phyloP scores from a whole-genome alignment of 2,888 invertebrate genomes.

The Eupithecia exiguata region DNA sequence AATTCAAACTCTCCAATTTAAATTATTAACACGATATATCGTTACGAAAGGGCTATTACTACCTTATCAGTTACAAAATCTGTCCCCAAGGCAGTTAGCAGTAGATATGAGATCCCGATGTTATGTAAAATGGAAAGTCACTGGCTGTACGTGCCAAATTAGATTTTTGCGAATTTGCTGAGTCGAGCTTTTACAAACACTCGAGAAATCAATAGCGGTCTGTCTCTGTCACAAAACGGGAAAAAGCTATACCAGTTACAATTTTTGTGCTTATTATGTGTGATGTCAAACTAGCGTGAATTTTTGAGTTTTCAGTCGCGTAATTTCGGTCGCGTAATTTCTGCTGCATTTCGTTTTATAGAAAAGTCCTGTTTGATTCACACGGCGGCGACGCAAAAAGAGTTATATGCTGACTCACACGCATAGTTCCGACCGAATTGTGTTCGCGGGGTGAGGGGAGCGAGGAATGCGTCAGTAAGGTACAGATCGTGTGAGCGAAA shows the following conservation, averaged over 20 bases:
- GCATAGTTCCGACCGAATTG: too few species aligned
- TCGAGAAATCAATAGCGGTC: slow-evolving; percentile 3
- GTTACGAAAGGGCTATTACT: slow-evolving; percentile 26
- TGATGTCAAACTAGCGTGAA: too few species aligned
- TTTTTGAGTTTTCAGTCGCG: too few species aligned
- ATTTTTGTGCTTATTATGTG: background rate
- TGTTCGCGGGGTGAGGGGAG: too few species aligned
- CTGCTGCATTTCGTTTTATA: too few species aligned
- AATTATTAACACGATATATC: slow-evolving; percentile 26
- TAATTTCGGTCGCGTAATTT: too few species aligned
- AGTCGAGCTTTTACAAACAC: slow-evolving; percentile 10
- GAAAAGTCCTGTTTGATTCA: too few species aligned
- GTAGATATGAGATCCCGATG: slow-evolving; percentile 38
- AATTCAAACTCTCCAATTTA: slow-evolving; percentile 17
- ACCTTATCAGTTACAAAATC: slow-evolving; percentile 27
- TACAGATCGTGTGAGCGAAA: too few species aligned
- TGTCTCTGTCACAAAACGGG: background rate
- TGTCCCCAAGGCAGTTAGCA: slow-evolving; percentile 35
- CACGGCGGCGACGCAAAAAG: too few species aligned
- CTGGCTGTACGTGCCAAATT: slow-evolving; percentile 34
- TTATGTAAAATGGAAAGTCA: slow-evolving; percentile 38
- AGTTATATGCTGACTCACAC: too few species aligned
- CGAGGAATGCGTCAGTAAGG: too few species aligned
- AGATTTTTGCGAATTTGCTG: slow-evolving; percentile 26
- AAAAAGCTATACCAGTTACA: background rate